Evolutionary conservation across 1,140 invertebrate genomes (phyloP).

Genomic region (Cryptotermes secundus): DNA sequence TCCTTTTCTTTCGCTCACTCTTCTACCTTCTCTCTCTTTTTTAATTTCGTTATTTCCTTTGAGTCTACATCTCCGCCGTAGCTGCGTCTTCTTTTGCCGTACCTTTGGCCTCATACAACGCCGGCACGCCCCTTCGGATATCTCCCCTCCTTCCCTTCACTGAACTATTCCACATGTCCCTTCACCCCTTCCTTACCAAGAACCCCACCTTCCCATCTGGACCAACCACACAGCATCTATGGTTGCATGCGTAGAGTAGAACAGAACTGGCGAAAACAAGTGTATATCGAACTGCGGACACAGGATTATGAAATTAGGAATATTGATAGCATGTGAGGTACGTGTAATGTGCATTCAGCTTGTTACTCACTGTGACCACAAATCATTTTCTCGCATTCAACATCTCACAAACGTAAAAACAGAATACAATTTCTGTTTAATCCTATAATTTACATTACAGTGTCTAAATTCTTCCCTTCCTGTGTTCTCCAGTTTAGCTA

Average conservation of each 20-base stretch:
- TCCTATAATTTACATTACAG: no score
- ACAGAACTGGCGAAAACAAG: no score
- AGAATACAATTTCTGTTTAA: no score
- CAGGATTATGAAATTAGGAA: no score
- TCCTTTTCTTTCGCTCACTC: background rate
- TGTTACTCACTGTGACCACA: no score
- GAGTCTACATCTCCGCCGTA: background rate
- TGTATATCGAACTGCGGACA: no score
- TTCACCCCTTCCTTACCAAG: background rate
- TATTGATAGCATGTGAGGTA: no score
- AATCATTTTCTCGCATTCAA: no score
- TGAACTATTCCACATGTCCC: background rate
- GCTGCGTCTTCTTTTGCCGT: background rate
- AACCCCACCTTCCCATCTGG: background rate
- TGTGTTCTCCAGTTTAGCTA: no score
- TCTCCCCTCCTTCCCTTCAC: background rate
- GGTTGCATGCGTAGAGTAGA: background rate
- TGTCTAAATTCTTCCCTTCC: no score
- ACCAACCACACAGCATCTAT: slow-evolving; percentile 10
- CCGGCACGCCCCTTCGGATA: background rate
- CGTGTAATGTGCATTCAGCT: no score
- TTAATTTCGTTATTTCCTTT: background rate
- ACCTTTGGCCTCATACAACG: background rate
- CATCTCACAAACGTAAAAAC: no score
- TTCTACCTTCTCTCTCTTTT: background rate